Evolutionary conservation across 2,797 vertebrate genomes (phyloP).

Genomic region (Sebastes itinus): DNA sequence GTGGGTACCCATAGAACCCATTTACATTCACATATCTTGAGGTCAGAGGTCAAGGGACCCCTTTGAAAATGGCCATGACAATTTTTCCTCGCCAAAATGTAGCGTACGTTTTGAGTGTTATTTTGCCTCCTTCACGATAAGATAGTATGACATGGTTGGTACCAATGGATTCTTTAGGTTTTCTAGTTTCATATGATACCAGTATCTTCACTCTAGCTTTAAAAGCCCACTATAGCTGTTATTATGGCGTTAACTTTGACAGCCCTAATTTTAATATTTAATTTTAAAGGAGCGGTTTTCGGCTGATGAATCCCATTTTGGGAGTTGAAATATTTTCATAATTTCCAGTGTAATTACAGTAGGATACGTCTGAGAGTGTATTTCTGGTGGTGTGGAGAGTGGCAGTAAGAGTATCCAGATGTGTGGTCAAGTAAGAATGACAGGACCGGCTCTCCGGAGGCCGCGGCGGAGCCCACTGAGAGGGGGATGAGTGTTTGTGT

Average conservation of each 20-base stretch:
- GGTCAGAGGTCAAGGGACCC: no score
- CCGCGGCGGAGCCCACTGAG: constrained; percentile 26
- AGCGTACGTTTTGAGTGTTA: rapidly evolving
- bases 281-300: not conserved
- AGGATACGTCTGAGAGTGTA: not conserved
- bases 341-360: constrained; percentile 37
- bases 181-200: no score
- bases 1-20: no score
- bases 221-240: rapidly evolving
- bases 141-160: no score
- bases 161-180: no score
- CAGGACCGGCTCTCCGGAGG: constrained; percentile 35
- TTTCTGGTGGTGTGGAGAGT: constrained; percentile 1
- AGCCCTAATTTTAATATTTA: not conserved
- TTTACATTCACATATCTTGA: rapidly evolving
- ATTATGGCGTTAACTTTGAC: no score
- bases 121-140: no score
- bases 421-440: constrained; percentile 51
- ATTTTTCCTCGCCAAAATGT: no score
- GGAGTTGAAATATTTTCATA: constrained; percentile 37
- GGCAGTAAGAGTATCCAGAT: constrained; percentile 69
- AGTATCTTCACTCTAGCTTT: no score
- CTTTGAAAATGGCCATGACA: no score
- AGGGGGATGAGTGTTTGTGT: constrained; percentile 69
- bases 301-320: constrained; percentile 2